Base-by-base conservation (phyloP, 2,797 vertebrate genomes). In the Enteromius unitaeniatus region DNA sequence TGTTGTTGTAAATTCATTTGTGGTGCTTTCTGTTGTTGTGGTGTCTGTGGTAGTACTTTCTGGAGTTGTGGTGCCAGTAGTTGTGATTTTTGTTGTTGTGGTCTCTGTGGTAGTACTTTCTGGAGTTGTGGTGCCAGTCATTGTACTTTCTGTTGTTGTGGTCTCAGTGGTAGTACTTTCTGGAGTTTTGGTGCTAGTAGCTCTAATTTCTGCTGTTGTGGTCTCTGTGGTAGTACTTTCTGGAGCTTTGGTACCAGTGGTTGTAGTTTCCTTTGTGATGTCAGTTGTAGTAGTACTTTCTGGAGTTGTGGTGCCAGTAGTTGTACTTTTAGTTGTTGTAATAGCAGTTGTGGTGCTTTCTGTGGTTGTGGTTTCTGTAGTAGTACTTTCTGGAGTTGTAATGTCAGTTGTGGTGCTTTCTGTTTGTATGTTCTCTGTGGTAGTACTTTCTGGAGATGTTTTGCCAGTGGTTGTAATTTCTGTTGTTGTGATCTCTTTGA, bases 241-340 rank as follows among this genome's bases (percentile, higher is more conserved):
- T 10, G 65, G 0, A 11, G 3, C 15, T n/a, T 37, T 15, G 2
- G 19, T 68, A 1, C 0, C 34, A 0, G 34, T 0, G 0, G 8
- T n/a, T n/a, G n/a, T n/a, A n/a, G n/a, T n/a, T n/a, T n/a, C n/a
- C n/a, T n/a, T n/a, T n/a, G n/a, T n/a, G n/a, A n/a, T n/a, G n/a
- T n/a, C n/a, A n/a, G n/a, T n/a, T n/a, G n/a, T n/a, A n/a, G n/a
- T n/a, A n/a, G n/a, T n/a, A n/a, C n/a, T n/a, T n/a, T n/a, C n/a
- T n/a, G n/a, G n/a, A n/a, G n/a, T n/a, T n/a, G n/a, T n/a, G n/a
- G n/a, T n/a, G n/a, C n/a, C n/a, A n/a, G n/a, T n/a, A n/a, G n/a
- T n/a, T n/a, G n/a, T n/a, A n/a, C n/a, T n/a, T n/a, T n/a, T n/a
- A n/a, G n/a, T n/a, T n/a, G n/a, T n/a, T n/a, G n/a, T n/a, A n/a